Evolutionary conservation across 1,140 invertebrate genomes (phyloP).

Genomic region (Leguminivora glycinivorella): DNA sequence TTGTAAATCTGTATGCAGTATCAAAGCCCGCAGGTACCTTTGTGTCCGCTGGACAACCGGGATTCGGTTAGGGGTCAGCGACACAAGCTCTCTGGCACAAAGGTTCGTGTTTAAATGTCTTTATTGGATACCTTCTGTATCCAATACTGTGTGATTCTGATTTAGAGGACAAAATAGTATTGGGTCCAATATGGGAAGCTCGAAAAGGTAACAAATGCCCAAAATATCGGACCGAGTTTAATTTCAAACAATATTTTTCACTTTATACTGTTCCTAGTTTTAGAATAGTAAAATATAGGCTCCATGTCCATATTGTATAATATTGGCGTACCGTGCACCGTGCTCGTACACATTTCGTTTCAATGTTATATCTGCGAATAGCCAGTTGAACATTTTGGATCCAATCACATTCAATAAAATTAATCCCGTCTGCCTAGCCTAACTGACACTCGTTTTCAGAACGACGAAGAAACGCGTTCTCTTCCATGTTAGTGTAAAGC

Average conservation of each 20-base stretch:
- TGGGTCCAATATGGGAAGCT: too few relatives aligned
- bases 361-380: too few relatives aligned
- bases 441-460: too few relatives aligned
- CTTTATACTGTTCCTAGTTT: background rate
- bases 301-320: background rate
- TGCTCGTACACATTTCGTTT: too few relatives aligned
- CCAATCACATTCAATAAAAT: too few relatives aligned
- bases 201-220: background rate
- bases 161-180: too few relatives aligned
- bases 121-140: background rate
- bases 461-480: too few relatives aligned
- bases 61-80: constrained; percentile 3
- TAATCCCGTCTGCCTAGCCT: too few relatives aligned
- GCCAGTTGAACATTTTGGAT: too few relatives aligned
- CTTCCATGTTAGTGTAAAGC: too few relatives aligned
- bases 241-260: background rate
- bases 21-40: constrained; percentile 23
- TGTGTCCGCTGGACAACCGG: constrained; percentile 6
- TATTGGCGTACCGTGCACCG: too few relatives aligned
- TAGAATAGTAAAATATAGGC: background rate
- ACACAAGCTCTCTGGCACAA: constrained; percentile 2
- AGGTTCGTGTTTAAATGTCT: background rate
- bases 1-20: constrained; percentile 19
- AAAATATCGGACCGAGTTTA: background rate
- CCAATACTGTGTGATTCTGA: background rate